Evolutionary conservation across 1,140 invertebrate species (phyloP).

Genomic region (Zaprionus ornatus): DNA sequence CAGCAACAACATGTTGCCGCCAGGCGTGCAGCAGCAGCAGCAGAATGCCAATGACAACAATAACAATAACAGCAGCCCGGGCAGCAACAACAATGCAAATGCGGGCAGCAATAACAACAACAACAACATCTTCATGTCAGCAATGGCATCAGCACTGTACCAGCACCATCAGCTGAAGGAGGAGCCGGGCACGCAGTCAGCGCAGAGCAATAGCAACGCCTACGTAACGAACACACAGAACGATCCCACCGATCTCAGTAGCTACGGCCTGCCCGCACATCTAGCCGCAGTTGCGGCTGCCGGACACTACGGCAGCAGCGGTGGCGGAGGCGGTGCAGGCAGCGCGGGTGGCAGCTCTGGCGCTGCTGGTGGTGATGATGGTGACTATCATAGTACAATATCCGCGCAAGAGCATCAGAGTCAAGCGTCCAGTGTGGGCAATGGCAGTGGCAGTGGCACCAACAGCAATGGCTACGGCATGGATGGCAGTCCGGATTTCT

Average conservation of each 20-base stretch:
- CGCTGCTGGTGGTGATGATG: slow-evolving; percentile 59
- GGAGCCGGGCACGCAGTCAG: slow-evolving; percentile 73
- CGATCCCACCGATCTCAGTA: slow-evolving; percentile 81
- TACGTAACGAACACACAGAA: slow-evolving; percentile 64
- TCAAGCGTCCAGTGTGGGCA: slow-evolving; percentile 84
- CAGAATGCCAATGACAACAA: slow-evolving; percentile 43
- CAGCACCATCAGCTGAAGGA: slow-evolving; percentile 80
- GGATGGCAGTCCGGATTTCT: slow-evolving; percentile 91
- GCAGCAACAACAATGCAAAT: slow-evolving; percentile 53
- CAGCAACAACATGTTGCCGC: slow-evolving; percentile 66
- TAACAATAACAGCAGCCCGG: slow-evolving; percentile 36
- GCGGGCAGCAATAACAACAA: slow-evolving; percentile 64
- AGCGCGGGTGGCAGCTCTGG: slow-evolving; percentile 46
- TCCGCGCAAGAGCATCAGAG: slow-evolving; percentile 88
- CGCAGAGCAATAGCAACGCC: slow-evolving; percentile 26
- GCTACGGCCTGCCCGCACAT: slow-evolving; percentile 71
- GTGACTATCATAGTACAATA: slow-evolving; percentile 76
- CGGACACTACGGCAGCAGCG: slow-evolving; percentile 47
- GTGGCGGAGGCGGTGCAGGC: slow-evolving; percentile 22
- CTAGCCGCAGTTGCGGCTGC: slow-evolving; percentile 58
- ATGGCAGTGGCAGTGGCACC: slow-evolving; percentile 53
- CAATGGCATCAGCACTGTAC: slow-evolving; percentile 67
- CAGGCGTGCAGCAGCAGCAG: slow-evolving; percentile 50
- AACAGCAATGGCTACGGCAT: slow-evolving; percentile 77
- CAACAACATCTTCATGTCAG: slow-evolving; percentile 72